Evolutionary conservation across 2,888 invertebrate genomes (phyloP).

Genomic region (Endotricha flammealis): DNA sequence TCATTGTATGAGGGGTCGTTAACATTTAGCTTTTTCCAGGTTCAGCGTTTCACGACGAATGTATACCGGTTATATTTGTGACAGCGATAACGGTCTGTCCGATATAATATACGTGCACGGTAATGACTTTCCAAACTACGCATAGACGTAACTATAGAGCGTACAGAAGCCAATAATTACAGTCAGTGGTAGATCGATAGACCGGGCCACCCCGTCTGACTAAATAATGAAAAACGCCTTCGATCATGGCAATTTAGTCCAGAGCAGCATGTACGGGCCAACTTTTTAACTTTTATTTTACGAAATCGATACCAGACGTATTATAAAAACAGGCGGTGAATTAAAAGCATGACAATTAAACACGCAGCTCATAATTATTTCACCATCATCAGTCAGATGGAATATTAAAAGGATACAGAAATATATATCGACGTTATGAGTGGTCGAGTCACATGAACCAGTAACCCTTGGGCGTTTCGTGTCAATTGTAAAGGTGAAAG

Average conservation of each 20-base stretch:
- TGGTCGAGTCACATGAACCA: constrained; percentile 7
- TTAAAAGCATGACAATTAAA: background rate
- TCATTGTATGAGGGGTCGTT: constrained; percentile 56
- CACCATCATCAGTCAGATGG: constrained; percentile 2
- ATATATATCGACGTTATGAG: constrained; percentile 4
- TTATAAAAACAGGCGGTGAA: constrained; percentile 25
- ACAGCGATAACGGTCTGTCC: constrained; percentile 35
- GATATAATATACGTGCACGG: constrained; percentile 21
- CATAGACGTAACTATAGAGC: constrained; percentile 29
- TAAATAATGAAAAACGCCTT: constrained; percentile 39
- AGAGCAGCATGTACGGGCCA: constrained; percentile 32
- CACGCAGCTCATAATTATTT: constrained; percentile 1
- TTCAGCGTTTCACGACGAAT: constrained; percentile 45
- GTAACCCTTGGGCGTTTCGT: constrained; percentile 6
- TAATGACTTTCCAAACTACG: constrained; percentile 53
- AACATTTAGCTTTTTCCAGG: constrained; percentile 45
- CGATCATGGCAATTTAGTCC: constrained; percentile 40
- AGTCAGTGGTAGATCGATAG: constrained; percentile 45
- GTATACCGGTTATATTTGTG: constrained; percentile 34
- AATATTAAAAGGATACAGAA: constrained; percentile 1
- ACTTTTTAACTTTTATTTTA: constrained; percentile 21
- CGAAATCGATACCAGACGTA: constrained; percentile 42
- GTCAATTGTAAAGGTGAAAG: constrained; percentile 11
- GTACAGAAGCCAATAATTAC: constrained; percentile 43
- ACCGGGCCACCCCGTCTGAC: constrained; percentile 27